These are phyloP conservation scores for Rutilus rutilus DNA, from an alignment of 2,113 vertebrate species.

Conservation along the genomic window DNA sequence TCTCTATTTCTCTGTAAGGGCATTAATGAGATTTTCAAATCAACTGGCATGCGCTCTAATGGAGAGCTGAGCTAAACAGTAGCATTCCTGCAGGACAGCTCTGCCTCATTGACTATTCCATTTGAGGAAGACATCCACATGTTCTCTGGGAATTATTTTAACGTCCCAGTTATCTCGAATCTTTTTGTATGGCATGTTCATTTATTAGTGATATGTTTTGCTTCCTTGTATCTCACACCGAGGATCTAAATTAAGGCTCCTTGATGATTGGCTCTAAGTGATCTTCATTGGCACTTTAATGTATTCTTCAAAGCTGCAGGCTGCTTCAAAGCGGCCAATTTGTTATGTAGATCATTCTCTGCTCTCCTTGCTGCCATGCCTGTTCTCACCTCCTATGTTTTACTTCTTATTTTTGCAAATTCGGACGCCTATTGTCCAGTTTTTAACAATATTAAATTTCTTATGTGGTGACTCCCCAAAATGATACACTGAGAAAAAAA, in stretches of 20 bases:
- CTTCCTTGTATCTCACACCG: slow-evolving; percentile 59
- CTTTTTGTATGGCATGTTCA: slow-evolving; percentile 72
- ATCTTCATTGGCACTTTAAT: slow-evolving; percentile 60
- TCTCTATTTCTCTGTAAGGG: slow-evolving; percentile 63
- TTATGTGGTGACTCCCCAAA: neutral
- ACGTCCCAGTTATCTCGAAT: slow-evolving; percentile 69
- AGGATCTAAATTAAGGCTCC: slow-evolving; percentile 65
- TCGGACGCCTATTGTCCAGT: slow-evolving; percentile 44
- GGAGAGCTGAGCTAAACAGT: slow-evolving; percentile 67
- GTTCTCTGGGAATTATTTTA: slow-evolving; percentile 64
- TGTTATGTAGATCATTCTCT: slow-evolving; percentile 38
- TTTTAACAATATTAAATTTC: neutral
- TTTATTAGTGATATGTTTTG: slow-evolving; percentile 78
- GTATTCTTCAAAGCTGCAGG: slow-evolving; percentile 25
- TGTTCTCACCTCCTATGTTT: neutral
- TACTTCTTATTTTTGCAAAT: slow-evolving; percentile 12
- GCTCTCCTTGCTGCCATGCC: neutral
- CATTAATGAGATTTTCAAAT: slow-evolving; percentile 82
- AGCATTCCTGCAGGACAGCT: slow-evolving; percentile 68
- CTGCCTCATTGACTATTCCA: slow-evolving; percentile 75
- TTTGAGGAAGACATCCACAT: slow-evolving; percentile 68
- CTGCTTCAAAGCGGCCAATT: slow-evolving; percentile 22
- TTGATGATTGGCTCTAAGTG: slow-evolving; percentile 65
- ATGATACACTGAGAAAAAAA: no score
- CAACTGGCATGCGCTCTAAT: slow-evolving; percentile 75